These are phyloP conservation scores for Temnothorax unifasciatus DNA, from an alignment of 2,888 invertebrate genomes.

Conservation along the genomic window DNA sequence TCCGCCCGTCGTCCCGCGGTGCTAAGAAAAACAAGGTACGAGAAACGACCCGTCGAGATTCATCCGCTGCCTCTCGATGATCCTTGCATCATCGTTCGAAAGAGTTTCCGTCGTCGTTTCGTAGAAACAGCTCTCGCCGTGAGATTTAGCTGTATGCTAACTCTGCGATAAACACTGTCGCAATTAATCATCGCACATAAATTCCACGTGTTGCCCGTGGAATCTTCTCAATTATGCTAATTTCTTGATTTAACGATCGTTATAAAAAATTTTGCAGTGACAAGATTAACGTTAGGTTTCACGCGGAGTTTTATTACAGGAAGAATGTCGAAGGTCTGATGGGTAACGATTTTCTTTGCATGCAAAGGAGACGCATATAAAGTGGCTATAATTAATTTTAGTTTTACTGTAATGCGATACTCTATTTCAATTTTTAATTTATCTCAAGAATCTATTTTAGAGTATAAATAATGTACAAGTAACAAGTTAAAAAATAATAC, in stretches of 20 bases:
- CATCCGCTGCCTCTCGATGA: conserved; percentile 22
- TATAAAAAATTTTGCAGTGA: not conserved
- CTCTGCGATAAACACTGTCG: not conserved
- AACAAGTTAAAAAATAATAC: not conserved
- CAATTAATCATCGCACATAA: conserved; percentile 15
- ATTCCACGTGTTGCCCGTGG: not conserved
- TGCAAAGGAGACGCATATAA: not conserved
- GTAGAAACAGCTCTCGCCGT: conserved; percentile 8
- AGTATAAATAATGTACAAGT: conserved; percentile 1
- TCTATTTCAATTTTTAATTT: not conserved
- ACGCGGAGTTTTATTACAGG: not conserved
- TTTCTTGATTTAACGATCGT: conserved; percentile 16
- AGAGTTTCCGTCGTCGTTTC: not conserved
- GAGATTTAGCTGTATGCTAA: not conserved
- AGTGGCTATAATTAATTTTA: conserved; percentile 1
- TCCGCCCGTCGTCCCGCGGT: not conserved
- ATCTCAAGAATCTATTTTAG: not conserved
- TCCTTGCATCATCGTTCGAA: conserved; percentile 22
- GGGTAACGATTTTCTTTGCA: not conserved
- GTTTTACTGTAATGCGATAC: not conserved
- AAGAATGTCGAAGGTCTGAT: not conserved
- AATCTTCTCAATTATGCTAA: conserved; percentile 28
- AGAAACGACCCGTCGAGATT: not conserved
- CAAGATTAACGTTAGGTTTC: not conserved
- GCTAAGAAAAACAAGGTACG: conserved; percentile 29